Evolutionary conservation across 2,113 vertebrate genomes (phyloP), one percentile per base, ranked within the genome.

Genomic region (Xenus cinereus): DNA sequence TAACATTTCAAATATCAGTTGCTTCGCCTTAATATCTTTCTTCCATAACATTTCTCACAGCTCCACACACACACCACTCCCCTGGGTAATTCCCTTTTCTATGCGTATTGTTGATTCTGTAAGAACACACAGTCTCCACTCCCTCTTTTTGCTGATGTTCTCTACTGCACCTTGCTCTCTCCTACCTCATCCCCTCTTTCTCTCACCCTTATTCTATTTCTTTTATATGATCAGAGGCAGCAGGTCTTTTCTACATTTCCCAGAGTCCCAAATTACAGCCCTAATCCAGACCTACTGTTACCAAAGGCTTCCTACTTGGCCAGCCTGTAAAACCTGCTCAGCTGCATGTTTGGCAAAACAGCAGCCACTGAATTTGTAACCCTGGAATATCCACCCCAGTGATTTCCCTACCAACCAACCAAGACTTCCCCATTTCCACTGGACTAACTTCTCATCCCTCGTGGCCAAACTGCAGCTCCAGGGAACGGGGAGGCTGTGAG

Each of bases 21-120:
- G 26, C 71, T 95, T 78, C 8, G 4, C 66, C 63, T 89, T 87
- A 91, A 91, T 93, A 78, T 84, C 83, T 96, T 95, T 74, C 79
- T 95, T 95, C 75, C 63, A 57, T 73, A 91, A 82, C 27, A 68
- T 87, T 96, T 94, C 71, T 97, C 59, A 30, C 54, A 21, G 74
- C 83, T 94, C n/a, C n/a, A 32, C 48, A 17, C 32, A 71, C 46
- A 53, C 16, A 21, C 33, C 0, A 0, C 46, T 96, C 78, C 89
- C 86, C 10, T 30, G 94, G 90, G 84, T 82, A 83, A 87, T 94
- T 95, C 83, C 33, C 28, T 95, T 80, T 84, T 60, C 88, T 67
- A 11, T 62, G 54, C 6, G 30, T 60, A 50, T 59, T 82, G 78
- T 79, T 94, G 80, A 95, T 91, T 95, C 72, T 92, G 68, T 76